These are phyloP conservation scores for Promerops cafer DNA, from an alignment of 2,113 vertebrate genomes.

Conservation along the genomic window DNA sequence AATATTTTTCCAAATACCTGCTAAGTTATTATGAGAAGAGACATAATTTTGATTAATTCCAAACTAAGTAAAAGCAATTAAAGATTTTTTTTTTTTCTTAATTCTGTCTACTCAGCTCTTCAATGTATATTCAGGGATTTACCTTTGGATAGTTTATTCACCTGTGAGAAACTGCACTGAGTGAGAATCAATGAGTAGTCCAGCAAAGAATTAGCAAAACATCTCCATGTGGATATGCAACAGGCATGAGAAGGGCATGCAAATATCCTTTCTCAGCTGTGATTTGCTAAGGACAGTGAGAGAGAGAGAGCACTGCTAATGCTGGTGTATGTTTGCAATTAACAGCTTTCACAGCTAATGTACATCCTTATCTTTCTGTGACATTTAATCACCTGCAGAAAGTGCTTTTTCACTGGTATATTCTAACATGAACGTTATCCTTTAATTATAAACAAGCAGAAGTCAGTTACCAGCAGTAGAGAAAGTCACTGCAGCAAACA, in stretches of 20 bases:
- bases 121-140: neutral
- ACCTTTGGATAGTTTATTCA: neutral
- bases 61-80: neutral
- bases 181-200: neutral
- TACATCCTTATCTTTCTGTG: neutral
- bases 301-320: neutral
- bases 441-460: conserved; percentile 63
- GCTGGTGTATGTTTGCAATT: conserved; percentile 12
- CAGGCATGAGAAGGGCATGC: neutral
- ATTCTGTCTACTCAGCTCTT: neutral
- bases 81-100: neutral
- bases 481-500: conserved; percentile 33
- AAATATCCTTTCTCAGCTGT: neutral
- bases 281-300: neutral
- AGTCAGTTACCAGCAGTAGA: conserved; percentile 30
- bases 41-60: neutral
- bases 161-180: neutral
- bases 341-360: conserved; percentile 27
- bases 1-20: neutral
- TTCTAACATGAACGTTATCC: conserved; percentile 37
- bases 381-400: conserved; percentile 50
- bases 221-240: neutral
- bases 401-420: conserved; percentile 50
- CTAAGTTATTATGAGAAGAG: neutral
- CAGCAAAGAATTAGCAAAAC: neutral